Evolutionary conservation across 2,113 vertebrate genomes (phyloP).

Genomic region (Campylomormyrus numenius): DNA sequence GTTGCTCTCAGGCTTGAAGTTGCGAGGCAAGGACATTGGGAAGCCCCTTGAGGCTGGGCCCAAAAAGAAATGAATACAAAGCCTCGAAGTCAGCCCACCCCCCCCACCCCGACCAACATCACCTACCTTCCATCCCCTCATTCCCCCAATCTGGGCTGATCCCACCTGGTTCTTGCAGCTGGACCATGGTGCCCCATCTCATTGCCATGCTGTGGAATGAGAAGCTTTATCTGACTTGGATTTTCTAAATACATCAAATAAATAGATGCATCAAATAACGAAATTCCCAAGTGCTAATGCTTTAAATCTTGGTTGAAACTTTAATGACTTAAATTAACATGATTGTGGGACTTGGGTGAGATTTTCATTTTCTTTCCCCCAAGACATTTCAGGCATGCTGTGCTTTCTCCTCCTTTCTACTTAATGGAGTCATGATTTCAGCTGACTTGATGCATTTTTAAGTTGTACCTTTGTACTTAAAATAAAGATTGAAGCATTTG

Average conservation of each 20-base stretch:
- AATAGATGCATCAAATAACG: not conserved
- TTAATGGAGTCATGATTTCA: not conserved
- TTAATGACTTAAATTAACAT: not conserved
- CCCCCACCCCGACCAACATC: not conserved
- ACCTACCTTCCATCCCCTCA: not conserved
- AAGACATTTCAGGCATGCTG: not conserved
- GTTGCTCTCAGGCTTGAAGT: slow-evolving; percentile 64
- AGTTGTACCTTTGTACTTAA: slow-evolving; percentile 10
- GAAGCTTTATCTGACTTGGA: slow-evolving; percentile 14
- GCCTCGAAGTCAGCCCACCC: slow-evolving; percentile 58
- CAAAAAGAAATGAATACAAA: slow-evolving; percentile 75
- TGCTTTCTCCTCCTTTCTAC: not conserved
- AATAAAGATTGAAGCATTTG: slow-evolving; percentile 11
- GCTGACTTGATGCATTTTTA: slow-evolving; percentile 4
- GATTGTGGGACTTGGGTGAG: not conserved
- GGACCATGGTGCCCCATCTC: slow-evolving; percentile 9
- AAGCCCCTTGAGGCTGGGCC: slow-evolving; percentile 66
- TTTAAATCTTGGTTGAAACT: not conserved
- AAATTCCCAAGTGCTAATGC: slow-evolving; percentile 11
- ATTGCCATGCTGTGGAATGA: slow-evolving; percentile 13
- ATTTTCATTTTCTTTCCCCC: not conserved
- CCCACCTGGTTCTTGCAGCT: not conserved
- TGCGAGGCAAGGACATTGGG: slow-evolving; percentile 75
- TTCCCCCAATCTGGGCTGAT: slow-evolving; percentile 18
- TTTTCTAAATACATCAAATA: slow-evolving; percentile 3